Base-by-base conservation (phyloP, 2,888 invertebrate genomes). In the Magallana nippona region DNA sequence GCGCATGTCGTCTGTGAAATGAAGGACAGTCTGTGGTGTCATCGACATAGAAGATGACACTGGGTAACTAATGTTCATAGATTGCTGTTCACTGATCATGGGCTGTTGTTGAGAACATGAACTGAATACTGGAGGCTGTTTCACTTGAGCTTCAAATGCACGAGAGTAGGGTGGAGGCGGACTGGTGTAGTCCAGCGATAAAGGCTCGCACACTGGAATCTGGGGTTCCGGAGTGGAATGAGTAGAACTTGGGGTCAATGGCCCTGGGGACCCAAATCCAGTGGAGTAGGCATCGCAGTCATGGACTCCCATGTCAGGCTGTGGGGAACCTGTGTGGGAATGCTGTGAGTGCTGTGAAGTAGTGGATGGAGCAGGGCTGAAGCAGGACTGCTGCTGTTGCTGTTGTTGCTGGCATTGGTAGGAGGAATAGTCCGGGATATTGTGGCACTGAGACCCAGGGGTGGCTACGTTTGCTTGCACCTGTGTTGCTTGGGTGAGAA, bases 91-190 rank as follows among this genome's bases (percentile, higher is more conserved):
- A 71, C 83, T 84, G 81, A 55, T 57, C 44, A 94, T 91, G 77
- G 93, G 89, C 86, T 87, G 86, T 84, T 91, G 92, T 81, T 88
- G 91, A 55, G 92, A 87, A 91, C 96, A 95, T 87, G 95, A 95
- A 60, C 95, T 95, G 91, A 96, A 96, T 62, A 95, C 95, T n/a
- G 96, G 96, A 1, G 96, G 96, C 90, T 96, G 95, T 92, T 96
- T 96, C 62, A 96, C 93, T 87, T 88, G 83, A 17, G 85, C 82
- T 81, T 87, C 86, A 17, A 87, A 86, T 32, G 90, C 84, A 62
- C 88, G 85, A 10, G 91, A 88, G 85, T 93, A 92, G 10, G 92
- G 90, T 1, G 92, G 92, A 13, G 93, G 93, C 17, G 91, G 89
- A 56, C 90, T 87, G 5, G 89, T 87, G 80, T 89, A 89, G 78